Evolutionary conservation across 2,888 invertebrate genomes (phyloP).

Genomic region (Anaspis maculata): DNA sequence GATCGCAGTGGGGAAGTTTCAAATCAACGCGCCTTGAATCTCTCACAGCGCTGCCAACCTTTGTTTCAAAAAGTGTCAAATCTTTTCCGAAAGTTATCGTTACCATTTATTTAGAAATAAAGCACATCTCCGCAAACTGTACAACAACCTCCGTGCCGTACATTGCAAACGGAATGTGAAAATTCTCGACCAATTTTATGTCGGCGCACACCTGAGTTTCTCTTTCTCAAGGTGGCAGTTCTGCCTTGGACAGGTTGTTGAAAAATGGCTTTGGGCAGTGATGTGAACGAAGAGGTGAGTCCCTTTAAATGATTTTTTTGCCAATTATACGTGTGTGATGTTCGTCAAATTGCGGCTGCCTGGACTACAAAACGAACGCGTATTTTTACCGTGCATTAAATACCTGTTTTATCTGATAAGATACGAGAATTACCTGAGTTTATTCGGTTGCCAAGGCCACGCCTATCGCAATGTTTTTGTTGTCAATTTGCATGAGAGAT

Average conservation of each 20-base stretch:
- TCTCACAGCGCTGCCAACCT: too few species aligned
- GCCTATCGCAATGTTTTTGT: constrained; percentile 30
- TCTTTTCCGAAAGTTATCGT: too few species aligned
- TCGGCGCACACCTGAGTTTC: neutral
- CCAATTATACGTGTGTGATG: constrained; percentile 3
- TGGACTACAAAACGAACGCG: constrained; percentile 3
- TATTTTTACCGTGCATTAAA: constrained; percentile 8
- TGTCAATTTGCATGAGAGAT: constrained; percentile 5
- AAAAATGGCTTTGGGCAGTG: constrained; percentile 36
- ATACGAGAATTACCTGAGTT: constrained; percentile 11
- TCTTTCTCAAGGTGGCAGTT: neutral
- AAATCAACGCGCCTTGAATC: too few species aligned
- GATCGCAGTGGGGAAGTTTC: too few species aligned
- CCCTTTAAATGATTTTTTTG: neutral
- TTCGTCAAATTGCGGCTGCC: constrained; percentile 4
- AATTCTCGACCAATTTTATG: too few species aligned
- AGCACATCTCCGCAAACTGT: too few species aligned
- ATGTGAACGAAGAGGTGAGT: constrained; percentile 40
- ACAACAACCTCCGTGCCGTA: too few species aligned
- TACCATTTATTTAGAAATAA: too few species aligned
- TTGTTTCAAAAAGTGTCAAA: too few species aligned
- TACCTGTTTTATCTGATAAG: constrained; percentile 16
- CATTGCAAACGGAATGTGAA: too few species aligned
- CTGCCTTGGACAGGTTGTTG: constrained; percentile 10
- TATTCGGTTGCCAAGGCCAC: constrained; percentile 32